Evolutionary conservation across 2,113 vertebrate genomes (phyloP).

Genomic region (Chlamydotis undulata): DNA sequence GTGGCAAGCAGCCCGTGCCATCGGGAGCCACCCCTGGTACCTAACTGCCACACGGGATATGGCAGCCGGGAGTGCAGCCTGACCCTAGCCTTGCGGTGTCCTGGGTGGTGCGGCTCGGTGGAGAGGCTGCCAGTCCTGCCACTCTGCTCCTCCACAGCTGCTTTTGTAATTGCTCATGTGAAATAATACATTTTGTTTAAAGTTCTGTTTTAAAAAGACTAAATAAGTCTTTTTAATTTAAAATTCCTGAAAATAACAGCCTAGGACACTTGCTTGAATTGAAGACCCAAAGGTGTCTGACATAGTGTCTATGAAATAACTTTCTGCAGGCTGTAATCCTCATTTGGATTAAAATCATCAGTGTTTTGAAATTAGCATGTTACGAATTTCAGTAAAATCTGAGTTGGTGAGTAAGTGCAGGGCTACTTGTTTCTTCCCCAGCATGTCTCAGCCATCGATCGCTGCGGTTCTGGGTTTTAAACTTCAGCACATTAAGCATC

Average conservation of each 20-base stretch:
- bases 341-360: neutral
- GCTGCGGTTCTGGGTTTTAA: neutral
- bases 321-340: neutral
- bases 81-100: neutral
- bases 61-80: neutral
- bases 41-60: fast-evolving
- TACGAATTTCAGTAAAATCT: neutral
- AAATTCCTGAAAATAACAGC: neutral
- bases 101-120: fast-evolving
- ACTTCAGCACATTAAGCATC: neutral
- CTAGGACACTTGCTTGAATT: neutral
- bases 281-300: neutral
- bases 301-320: neutral
- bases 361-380: neutral
- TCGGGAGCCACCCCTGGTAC: fast-evolving
- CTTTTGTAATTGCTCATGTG: neutral
- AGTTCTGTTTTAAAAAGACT: neutral
- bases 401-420: neutral
- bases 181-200: neutral
- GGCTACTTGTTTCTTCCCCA: neutral
- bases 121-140: neutral
- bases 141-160: neutral
- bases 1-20: neutral
- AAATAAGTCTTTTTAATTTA: neutral
- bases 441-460: neutral